These are phyloP conservation scores for Silurus meridionalis DNA, from an alignment of 2,113 vertebrate genomes.

Conservation along the genomic window DNA sequence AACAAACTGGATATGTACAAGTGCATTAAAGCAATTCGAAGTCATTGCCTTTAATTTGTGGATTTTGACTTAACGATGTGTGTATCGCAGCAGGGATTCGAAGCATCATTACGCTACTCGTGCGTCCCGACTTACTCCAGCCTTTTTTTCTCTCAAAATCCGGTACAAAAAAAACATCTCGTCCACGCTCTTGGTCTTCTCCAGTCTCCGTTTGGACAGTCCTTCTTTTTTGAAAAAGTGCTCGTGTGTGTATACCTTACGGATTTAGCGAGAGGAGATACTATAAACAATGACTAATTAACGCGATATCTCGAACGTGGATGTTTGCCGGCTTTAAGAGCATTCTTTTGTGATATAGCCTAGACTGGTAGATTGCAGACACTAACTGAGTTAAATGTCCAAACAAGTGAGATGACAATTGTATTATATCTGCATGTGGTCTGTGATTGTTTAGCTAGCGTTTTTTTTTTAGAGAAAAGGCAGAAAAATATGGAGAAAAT, in stretches of 20 bases:
- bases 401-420: conserved; percentile 72
- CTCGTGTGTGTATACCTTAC: conserved; percentile 66
- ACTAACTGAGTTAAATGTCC: conserved; percentile 72
- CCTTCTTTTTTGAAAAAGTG: conserved; percentile 65
- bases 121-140: conserved; percentile 19
- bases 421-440: conserved; percentile 74
- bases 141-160: conserved; percentile 53
- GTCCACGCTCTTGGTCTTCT: conserved; percentile 61
- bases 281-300: conserved; percentile 68
- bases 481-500: conserved; percentile 56
- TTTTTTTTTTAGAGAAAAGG: conserved; percentile 68
- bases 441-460: conserved; percentile 75
- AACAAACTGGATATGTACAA: too few relatives aligned
- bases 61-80: conserved; percentile 17
- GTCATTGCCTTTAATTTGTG: conserved; percentile 1
- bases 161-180: conserved; percentile 65
- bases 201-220: conserved; percentile 61
- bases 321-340: conserved; percentile 74
- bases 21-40: not conserved
- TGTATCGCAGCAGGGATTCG: conserved; percentile 17
- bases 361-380: conserved; percentile 80
- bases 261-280: conserved; percentile 65
- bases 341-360: conserved; percentile 78
- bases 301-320: conserved; percentile 73
- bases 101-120: not conserved